Percentiles rank a stretch among this genome's conserved stretches.
phyloP scores from a whole-genome alignment of 2,888 invertebrate genomes.

The Nowickia ferox region DNA sequence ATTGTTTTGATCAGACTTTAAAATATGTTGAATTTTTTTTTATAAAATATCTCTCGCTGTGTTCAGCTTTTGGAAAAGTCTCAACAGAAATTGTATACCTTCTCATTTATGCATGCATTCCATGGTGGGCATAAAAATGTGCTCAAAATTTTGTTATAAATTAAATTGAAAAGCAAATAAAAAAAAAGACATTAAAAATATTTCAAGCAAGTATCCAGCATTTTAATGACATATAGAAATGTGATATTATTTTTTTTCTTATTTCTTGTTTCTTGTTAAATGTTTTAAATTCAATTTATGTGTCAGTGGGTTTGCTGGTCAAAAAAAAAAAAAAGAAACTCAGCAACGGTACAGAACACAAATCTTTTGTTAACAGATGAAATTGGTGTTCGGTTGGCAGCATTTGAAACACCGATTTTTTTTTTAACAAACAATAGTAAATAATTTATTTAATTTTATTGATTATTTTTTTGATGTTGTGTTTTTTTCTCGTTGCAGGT shows the following conservation, averaged over 20 bases:
- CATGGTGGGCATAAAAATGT: neutral
- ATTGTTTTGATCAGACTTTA: too few species aligned
- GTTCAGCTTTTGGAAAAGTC: too few species aligned
- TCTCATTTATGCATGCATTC: too few species aligned
- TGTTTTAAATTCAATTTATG: conserved; percentile 6
- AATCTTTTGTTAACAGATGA: neutral
- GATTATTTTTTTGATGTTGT: neutral
- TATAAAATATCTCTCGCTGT: too few species aligned
- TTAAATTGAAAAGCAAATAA: neutral
- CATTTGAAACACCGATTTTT: neutral
- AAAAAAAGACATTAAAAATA: neutral
- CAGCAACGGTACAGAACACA: neutral
- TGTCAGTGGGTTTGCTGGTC: conserved; percentile 40
- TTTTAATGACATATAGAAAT: conserved; percentile 22
- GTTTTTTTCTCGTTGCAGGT: conserved; percentile 59
- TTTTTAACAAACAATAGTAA: neutral
- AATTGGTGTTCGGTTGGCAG: neutral
- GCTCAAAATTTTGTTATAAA: neutral
- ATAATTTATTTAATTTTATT: conserved; percentile 1
- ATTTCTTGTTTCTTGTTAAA: neutral
- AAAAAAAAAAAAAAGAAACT: neutral
- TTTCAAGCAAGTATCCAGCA: neutral
- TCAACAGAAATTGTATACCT: too few species aligned
- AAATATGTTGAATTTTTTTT: too few species aligned
- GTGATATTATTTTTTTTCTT: neutral